phyloP scores from a whole-genome alignment of 2,113 vertebrate species.

The Numida meleagris region DNA sequence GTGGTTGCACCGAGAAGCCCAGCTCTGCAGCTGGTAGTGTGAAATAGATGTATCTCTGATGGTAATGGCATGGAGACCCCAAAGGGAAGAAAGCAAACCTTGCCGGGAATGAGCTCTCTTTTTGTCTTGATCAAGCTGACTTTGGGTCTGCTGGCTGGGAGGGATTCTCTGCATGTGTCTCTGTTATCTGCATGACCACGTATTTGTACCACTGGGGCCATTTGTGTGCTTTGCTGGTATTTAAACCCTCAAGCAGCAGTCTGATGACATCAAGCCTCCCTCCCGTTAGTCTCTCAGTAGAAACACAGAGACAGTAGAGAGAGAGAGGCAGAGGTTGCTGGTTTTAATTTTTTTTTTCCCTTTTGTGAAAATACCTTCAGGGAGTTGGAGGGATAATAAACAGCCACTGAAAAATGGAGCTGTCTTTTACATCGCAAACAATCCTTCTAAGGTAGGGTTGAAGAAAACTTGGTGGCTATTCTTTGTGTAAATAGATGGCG shows the following conservation, averaged over 20 bases:
- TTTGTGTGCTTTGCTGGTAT: background rate
- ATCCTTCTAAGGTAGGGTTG: background rate
- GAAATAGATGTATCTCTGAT: background rate
- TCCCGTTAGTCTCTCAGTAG: background rate
- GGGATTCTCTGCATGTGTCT: background rate
- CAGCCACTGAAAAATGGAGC: background rate
- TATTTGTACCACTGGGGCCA: background rate
- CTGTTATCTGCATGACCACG: background rate
- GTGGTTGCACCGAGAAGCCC: background rate
- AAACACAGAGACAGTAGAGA: background rate
- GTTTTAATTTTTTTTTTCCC: background rate
- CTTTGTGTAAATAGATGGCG: background rate
- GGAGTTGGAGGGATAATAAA: background rate
- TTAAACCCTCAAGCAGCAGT: background rate
- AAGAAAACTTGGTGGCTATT: background rate
- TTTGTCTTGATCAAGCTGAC: background rate
- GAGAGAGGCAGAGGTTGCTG: background rate
- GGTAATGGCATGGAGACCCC: background rate
- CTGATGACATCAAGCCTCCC: background rate
- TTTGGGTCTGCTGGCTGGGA: background rate
- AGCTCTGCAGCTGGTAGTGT: background rate
- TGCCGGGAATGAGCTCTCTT: background rate
- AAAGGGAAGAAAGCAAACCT: background rate
- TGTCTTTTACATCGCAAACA: background rate
- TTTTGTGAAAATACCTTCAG: background rate